A percentile compares a stretch with the other conserved stretches of the same genome.
These are phyloP conservation scores for Zaprionus davidi DNA, from an alignment of 1,140 invertebrate species.

Conservation along the genomic window DNA sequence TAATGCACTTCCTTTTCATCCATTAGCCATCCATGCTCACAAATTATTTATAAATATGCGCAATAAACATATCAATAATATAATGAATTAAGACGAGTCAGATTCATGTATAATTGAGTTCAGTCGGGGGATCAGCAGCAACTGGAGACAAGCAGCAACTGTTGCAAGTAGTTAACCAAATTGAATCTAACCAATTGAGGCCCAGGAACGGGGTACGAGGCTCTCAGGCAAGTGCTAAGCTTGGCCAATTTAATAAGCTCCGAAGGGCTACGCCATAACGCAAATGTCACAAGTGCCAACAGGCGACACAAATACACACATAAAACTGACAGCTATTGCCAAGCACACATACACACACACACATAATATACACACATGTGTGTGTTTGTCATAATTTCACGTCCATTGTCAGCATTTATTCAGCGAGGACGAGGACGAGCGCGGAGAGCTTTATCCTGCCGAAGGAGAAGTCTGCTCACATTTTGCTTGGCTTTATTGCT, in stretches of 20 bases:
- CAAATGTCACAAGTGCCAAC: constrained; percentile 58
- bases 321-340: constrained; percentile 33
- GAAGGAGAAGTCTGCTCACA: constrained; percentile 16
- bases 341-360: constrained; percentile 38
- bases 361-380: background rate
- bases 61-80: constrained; percentile 3
- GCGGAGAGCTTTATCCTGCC: constrained; percentile 20
- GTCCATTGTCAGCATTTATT: constrained; percentile 81
- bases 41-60: constrained; percentile 1
- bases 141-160: constrained; percentile 1
- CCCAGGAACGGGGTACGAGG: background rate
- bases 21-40: background rate
- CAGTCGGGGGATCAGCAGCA: constrained; percentile 8
- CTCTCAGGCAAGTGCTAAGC: constrained; percentile 38
- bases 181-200: constrained; percentile 28
- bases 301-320: constrained; percentile 33
- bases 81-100: background rate
- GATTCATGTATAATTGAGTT: constrained; percentile 20
- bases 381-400: constrained; percentile 79
- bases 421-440: constrained; percentile 27
- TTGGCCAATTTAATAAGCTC: constrained; percentile 50
- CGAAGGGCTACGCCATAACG: constrained; percentile 38
- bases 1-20: background rate
- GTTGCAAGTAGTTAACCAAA: constrained; percentile 30
- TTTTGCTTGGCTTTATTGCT: constrained; percentile 35